Base-by-base conservation (phyloP, 23 tunicate genomes). In the Trididemnum clinides region DNA sequence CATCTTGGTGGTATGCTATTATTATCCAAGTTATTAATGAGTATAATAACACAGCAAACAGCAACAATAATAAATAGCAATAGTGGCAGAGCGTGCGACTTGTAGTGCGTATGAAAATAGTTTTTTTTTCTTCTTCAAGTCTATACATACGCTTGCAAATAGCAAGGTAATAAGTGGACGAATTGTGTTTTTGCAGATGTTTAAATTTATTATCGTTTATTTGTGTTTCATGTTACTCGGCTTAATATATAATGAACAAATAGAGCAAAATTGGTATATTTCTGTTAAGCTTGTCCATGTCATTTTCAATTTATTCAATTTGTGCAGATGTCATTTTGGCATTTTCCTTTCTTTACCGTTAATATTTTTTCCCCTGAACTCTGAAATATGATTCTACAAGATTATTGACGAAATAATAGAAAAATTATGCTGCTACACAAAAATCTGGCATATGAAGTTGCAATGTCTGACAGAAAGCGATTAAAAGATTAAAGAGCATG, bases 401-500 rank as follows among this genome's bases (percentile, higher is more conserved):
- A 66, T 66, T 66, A 66, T 32, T 36, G 7, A 29, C 6, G 31
- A 66, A 32, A 32, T 28, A 4, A 31, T 28, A 6, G 5, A 66
- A 66, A 66, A 66, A 66, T 66, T 66, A 66, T 66, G 37, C 37
- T 29, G 31, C 10, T 44, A 44, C 54, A 44, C 15, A 44, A 15
- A 15, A 44, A 44, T 15, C 54, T 10, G 54, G 12, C 54, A 10
- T 44, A 7, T 10, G 15, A 44, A 44, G 54, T 15, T 10, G 15
- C 54, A 44, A 7, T 44, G 54, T 15, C 54, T 44, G 10, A 10
- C 15, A 44, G 12, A 15, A 7, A 10, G 54, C 2, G 75, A 29
- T 66, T 66, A 66, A 66, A 66, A 66, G 75, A 66, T 66, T 66
- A 28, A 31, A 23, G 37, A 30, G 19, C 75, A n/a, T 32, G 75